Percentiles rank a stretch among this genome's conserved stretches.
Evolutionary conservation across 2,113 vertebrate species (phyloP).

Genomic region (Gnathonemus longibarbis): DNA sequence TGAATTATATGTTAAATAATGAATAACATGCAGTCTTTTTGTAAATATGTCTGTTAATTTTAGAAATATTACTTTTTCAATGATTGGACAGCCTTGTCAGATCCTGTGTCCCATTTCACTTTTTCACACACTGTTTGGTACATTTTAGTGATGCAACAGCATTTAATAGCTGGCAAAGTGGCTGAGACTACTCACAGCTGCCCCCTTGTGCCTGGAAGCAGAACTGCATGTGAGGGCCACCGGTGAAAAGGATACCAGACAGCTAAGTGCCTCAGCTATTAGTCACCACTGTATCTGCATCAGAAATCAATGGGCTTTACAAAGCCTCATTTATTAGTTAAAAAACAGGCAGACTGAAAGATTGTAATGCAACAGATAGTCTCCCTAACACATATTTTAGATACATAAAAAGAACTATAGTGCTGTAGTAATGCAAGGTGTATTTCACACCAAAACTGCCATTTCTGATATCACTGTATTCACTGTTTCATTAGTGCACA

Average conservation of each 20-base stretch:
- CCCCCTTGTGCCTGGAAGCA: background rate
- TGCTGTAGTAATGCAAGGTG: background rate
- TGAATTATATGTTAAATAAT: background rate
- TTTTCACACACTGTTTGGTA: background rate
- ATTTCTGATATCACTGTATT: background rate
- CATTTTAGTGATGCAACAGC: background rate
- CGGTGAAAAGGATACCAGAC: background rate
- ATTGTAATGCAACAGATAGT: background rate
- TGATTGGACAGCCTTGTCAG: background rate
- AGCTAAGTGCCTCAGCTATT: background rate
- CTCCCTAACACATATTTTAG: background rate
- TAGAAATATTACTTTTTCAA: background rate
- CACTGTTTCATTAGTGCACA: background rate
- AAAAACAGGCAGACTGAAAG: background rate
- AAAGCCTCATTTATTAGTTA: background rate
- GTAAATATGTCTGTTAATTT: background rate
- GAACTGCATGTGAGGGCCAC: background rate
- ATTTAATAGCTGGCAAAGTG: background rate
- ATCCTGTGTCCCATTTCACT: background rate
- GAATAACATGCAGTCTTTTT: background rate
- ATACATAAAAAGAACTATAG: background rate
- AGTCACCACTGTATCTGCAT: background rate
- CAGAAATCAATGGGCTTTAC: background rate
- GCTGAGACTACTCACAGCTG: background rate
- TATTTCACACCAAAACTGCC: background rate